These are phyloP conservation scores for Capitulum mitella DNA, from an alignment of 2,888 invertebrate species.

Conservation along the genomic window DNA sequence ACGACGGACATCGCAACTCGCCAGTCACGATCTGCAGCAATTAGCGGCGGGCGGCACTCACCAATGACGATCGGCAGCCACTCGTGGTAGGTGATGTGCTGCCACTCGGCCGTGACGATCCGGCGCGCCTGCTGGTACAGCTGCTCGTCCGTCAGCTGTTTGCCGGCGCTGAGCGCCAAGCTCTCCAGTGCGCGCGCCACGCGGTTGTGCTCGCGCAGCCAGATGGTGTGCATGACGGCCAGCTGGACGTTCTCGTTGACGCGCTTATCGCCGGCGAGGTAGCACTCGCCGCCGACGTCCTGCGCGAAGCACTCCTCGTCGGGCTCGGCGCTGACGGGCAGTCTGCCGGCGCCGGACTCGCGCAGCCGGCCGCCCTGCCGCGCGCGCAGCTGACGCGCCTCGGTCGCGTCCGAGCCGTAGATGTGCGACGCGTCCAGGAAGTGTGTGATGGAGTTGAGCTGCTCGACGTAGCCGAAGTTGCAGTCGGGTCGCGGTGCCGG, in stretches of 20 bases:
- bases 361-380: slow-evolving; percentile 54
- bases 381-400: slow-evolving; percentile 56
- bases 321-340: slow-evolving; percentile 30
- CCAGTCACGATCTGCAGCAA: too few species aligned
- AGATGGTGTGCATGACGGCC: slow-evolving; percentile 27
- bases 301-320: slow-evolving; percentile 32
- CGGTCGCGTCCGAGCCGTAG: slow-evolving; percentile 66
- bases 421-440: slow-evolving; percentile 70
- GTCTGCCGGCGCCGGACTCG: slow-evolving; percentile 24
- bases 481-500: slow-evolving; percentile 59
- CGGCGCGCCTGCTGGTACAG: slow-evolving; percentile 60
- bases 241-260: slow-evolving; percentile 47
- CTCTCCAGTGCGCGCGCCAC: slow-evolving; percentile 27
- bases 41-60: too few species aligned
- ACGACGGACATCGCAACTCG: too few species aligned
- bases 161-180: slow-evolving; percentile 40
- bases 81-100: slow-evolving; percentile 71
- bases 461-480: slow-evolving; percentile 59
- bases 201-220: slow-evolving; percentile 31
- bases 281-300: slow-evolving; percentile 30
- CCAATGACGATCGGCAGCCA: slow-evolving; percentile 70
- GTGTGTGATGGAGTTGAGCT: slow-evolving; percentile 59
- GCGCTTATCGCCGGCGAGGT: slow-evolving; percentile 47
- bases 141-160: slow-evolving; percentile 49
- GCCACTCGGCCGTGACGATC: slow-evolving; percentile 65